These are phyloP conservation scores for Etheostoma spectabile DNA, from an alignment of 2,113 vertebrate species.

Conservation along the genomic window DNA sequence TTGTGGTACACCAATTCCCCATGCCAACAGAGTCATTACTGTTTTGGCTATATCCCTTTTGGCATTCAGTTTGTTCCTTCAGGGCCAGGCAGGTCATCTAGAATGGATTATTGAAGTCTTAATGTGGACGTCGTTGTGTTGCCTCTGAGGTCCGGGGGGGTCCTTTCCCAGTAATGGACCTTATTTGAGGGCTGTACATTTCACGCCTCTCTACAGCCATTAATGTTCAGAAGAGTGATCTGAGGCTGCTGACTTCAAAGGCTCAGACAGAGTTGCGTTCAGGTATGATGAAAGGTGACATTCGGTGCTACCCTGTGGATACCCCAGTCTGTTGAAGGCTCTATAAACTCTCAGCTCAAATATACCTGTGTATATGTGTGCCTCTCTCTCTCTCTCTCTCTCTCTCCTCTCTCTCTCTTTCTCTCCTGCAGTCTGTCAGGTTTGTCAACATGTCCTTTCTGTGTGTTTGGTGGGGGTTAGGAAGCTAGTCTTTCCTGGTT, in stretches of 20 bases:
- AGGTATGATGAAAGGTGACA: slow-evolving; percentile 75
- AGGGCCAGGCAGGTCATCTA: slow-evolving; percentile 34
- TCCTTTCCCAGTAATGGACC: slow-evolving; percentile 64
- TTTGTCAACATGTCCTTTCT: slow-evolving; percentile 24
- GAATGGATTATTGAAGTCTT: slow-evolving; percentile 62
- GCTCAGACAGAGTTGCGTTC: slow-evolving; percentile 45
- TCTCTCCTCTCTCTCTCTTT: background rate
- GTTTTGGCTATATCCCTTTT: slow-evolving; percentile 33
- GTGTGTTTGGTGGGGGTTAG: slow-evolving; percentile 1
- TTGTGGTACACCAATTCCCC: slow-evolving; percentile 3
- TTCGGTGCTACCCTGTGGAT: slow-evolving; percentile 60
- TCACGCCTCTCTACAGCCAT: slow-evolving; percentile 69
- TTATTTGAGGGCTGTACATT: slow-evolving; percentile 71
- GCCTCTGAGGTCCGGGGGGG: slow-evolving; percentile 44
- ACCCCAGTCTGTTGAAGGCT: slow-evolving; percentile 40
- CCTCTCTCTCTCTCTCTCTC: background rate
- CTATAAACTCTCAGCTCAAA: slow-evolving; percentile 36
- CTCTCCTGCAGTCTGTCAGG: slow-evolving; percentile 23
- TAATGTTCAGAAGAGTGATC: slow-evolving; percentile 71
- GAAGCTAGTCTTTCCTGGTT: slow-evolving; percentile 7
- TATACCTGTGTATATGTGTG: background rate
- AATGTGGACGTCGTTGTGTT: slow-evolving; percentile 51
- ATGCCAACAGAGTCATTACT: slow-evolving; percentile 40
- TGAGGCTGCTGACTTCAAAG: slow-evolving; percentile 77
- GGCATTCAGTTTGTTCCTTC: slow-evolving; percentile 28